Evolutionary conservation across 2,888 invertebrate genomes (phyloP).

Genomic region (Hermaeophaga mercurialis): DNA sequence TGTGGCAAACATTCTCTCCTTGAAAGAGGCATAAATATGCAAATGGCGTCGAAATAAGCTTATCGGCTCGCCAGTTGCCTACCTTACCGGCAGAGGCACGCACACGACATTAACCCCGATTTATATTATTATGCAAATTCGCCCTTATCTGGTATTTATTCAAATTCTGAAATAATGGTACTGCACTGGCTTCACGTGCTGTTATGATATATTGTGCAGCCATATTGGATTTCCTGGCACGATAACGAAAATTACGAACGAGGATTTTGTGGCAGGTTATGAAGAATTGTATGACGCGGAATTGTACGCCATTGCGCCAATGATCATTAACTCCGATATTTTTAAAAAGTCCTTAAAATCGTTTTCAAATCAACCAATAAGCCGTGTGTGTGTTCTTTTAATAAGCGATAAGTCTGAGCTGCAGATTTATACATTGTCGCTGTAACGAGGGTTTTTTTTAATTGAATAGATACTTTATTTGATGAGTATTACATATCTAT

Average conservation of each 20-base stretch:
- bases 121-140: conserved; percentile 60
- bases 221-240: conserved; percentile 55
- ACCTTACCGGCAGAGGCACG: conserved; percentile 54
- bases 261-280: conserved; percentile 25
- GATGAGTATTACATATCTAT: no score
- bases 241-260: conserved; percentile 45
- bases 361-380: no score
- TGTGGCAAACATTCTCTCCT: conserved; percentile 42
- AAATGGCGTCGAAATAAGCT: conserved; percentile 51
- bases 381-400: no score
- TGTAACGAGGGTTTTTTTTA: no score
- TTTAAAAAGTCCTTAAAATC: neutral
- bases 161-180: conserved; percentile 58
- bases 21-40: conserved; percentile 47
- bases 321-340: neutral
- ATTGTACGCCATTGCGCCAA: conserved; percentile 20
- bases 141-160: conserved; percentile 55
- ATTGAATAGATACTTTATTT: no score
- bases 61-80: conserved; percentile 54
- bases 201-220: conserved; percentile 57
- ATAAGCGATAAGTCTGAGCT: neutral
- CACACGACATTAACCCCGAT: conserved; percentile 60
- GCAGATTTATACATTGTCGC: no score
- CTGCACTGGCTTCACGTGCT: conserved; percentile 53
- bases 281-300: conserved; percentile 14